Evolutionary conservation across 2,113 vertebrate species (phyloP).

Genomic region (Genyomyrus donnyi): DNA sequence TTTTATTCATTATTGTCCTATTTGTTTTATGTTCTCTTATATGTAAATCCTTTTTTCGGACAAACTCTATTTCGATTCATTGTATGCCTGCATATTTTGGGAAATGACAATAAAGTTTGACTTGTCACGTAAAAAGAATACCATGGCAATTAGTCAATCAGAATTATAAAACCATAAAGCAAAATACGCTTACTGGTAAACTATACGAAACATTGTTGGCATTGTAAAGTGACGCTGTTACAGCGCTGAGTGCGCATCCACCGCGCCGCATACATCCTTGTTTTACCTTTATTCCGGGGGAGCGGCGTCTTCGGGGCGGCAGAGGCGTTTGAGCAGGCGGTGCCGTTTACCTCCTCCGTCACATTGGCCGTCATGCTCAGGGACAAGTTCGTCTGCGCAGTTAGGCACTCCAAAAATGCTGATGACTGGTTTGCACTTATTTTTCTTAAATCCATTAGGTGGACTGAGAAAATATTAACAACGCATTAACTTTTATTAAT

Average conservation of each 20-base stretch:
- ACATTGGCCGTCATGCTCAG: neutral
- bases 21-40: neutral
- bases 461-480: neutral
- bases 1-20: neutral
- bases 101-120: neutral
- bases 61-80: neutral
- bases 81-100: neutral
- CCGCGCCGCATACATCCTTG: neutral
- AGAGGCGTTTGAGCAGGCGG: neutral
- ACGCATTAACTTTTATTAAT: neutral
- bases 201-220: neutral
- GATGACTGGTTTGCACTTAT: neutral
- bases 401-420: conserved; percentile 7
- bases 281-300: neutral
- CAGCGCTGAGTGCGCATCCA: neutral
- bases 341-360: conserved; percentile 1
- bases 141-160: neutral
- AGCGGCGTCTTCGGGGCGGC: neutral
- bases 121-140: neutral
- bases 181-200: neutral
- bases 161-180: neutral
- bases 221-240: neutral
- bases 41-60: neutral
- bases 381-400: conserved; percentile 4
- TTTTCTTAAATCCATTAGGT: conserved; percentile 15